Base-by-base conservation (phyloP, 2,888 invertebrate species). In the Chrysina gloriosa region DNA sequence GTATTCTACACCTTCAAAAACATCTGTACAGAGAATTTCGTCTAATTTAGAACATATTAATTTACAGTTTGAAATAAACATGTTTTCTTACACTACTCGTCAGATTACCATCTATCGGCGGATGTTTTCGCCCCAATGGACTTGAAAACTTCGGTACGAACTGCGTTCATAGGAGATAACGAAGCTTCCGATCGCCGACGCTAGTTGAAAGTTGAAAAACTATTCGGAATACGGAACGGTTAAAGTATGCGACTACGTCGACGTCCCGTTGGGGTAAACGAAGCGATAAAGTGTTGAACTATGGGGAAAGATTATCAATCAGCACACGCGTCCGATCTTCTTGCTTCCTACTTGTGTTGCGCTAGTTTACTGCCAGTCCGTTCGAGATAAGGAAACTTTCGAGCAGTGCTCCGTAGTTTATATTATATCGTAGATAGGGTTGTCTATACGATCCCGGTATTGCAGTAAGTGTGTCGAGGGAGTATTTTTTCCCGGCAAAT, bases 281-380 rank as follows among this genome's bases (percentile, higher is more conserved):
- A 61, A 42, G 16, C 27, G 58, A 25, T 42, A 61, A 61, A 61
- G 52, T 52, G 52, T 16, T 52, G 52, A 52, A 52, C 52, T 52
- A 52, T 52, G 27, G 1, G 52, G 19, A 52, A 31, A 52, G 31
- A 31, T 52, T 52, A 52, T 52, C 52, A 52, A 52, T 52, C 52
- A 52, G 16, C 25, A 52, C 31, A 16, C 31, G 9, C 14, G n/a
- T 31, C 16, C 52, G 52, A 52, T 19, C 31, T 31, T 5, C 14
- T 19, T 14, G 2, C 6, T 14, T 19, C 27, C 5, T n/a, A 11
- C 48, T 1, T 23, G 3, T 14, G 48, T 23, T 21, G 6, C 14
- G 42, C 1, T 16, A 42, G 16, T 42, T 42, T 3, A 16, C 23
- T 45, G 21, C 19, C 3, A 16, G 9, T 9, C 45, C 42, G 14